Base-by-base conservation (phyloP, 2,113 vertebrate species). In the Zootoca vivipara region DNA sequence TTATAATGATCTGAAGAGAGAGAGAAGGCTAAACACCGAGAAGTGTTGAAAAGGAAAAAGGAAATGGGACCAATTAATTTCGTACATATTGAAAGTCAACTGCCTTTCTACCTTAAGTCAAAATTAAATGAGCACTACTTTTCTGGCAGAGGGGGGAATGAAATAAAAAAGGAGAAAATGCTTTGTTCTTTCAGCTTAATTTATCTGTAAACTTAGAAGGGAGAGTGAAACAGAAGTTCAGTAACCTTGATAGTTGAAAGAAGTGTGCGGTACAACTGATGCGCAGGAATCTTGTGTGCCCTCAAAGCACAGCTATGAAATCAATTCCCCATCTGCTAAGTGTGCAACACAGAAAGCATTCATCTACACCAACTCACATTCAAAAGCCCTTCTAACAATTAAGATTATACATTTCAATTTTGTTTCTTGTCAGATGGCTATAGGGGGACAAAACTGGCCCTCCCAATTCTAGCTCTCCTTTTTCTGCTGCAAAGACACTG, bases 91-190 rank as follows among this genome's bases (percentile, higher is more conserved):
- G 93, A 93, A 91, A 94, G 93, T 89, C 94, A 93, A 93, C 92
- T 93, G 92, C 93, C 88, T 93, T 94, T 94, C 89, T 90, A 95
- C 87, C 91, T 95, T 94, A 86, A 95, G 87, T 91, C 89, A 94
- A 93, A 93, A 93, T 93, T 93, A 95, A 95, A 94, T 93, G 95
- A 96, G 92, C 85, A 94, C 92, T 94, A 93, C 88, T 89, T 93
- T 83, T 89, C 86, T 35, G 91, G 88, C 89, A 89, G 67, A 72
- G n/a, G 28, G 26, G 46, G 28, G 58, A 16, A 86, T 42, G 77
- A 77, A 85, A 82, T 33, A 83, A 89, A 90, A 90, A 92, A 84
- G 35, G 52, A 30, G 16, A 24, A n/a, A 33, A 33, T 33, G 81
- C 91, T 95, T 95, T 94, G 92, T 95, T 95, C 94, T 93, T 95